Base-by-base conservation (phyloP, 2,113 vertebrate genomes). In the Heterocephalus glaber region DNA sequence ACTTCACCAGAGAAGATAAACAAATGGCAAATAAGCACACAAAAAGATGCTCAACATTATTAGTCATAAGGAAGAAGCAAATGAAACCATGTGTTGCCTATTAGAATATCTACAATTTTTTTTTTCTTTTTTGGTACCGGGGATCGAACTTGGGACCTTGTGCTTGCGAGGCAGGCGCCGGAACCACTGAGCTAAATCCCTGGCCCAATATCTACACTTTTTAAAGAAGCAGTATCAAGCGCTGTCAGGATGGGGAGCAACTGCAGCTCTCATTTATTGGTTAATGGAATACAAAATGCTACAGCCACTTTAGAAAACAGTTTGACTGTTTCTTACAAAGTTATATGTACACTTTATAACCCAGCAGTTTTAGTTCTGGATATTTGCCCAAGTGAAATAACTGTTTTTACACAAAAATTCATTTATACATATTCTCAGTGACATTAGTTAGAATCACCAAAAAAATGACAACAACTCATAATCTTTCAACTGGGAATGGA, bases 371-470 rank as follows among this genome's bases (percentile, higher is more conserved):
- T 61, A 72, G 44, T 58, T 92, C 28, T 58, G 7, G 56, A n/a
- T 63, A 70, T 63, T 93, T 92, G 77, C 22, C 11, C 13, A 26
- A 35, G 13, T 77, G 22, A 83, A 82, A 49, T 79, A 54, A 79
- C 60, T 90, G 7, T 49, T 16, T 88, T 77, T 13, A 95, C 17
- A 86, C 61, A 84, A n/a, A 60, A 96, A 30, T 3, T 80, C n/a
- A 19, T 14, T 0, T 88, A 13, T 19, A 82, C 7, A 76, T 91
- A 22, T 65, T 85, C 35, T 85, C 54, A 38, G 44, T 81, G 44
- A 8, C 33, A 83, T 95, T 74, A 86, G 68, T 90, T 44, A 41
- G 95, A 72, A 56, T 92, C 5, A 74, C 92, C 47, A 94, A 76
- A 84, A n/a, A 89, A 56, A 24, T 44, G 28, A 12, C 86, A 95